phyloP scores from a whole-genome alignment of 2,888 invertebrate genomes.

The Lymantria monacha region DNA sequence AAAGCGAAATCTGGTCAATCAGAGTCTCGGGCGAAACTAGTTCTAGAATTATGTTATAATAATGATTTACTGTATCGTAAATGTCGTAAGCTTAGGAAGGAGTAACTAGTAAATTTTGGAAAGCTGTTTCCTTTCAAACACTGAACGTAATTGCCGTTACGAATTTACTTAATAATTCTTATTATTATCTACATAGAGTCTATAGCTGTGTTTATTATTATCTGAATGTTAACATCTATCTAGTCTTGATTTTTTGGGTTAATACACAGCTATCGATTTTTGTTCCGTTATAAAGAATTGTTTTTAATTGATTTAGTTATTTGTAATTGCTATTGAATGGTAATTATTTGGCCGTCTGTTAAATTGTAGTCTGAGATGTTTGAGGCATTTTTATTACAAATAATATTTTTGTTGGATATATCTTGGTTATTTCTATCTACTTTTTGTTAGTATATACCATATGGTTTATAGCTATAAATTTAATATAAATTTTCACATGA shows the following conservation, averaged over 20 bases:
- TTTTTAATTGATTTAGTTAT: constrained; percentile 8
- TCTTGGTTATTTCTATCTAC: constrained; percentile 7
- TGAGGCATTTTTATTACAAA: no score
- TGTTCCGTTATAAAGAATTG: constrained; percentile 35
- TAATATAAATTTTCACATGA: no score
- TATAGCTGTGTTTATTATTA: neutral
- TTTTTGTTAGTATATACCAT: neutral
- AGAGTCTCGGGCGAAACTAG: constrained; percentile 29
- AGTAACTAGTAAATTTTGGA: constrained; percentile 48
- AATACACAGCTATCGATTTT: constrained; percentile 50
- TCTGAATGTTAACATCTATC: neutral
- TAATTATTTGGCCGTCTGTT: neutral
- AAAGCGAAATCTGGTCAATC: constrained; percentile 38
- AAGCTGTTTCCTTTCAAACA: constrained; percentile 38
- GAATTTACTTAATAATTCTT: constrained; percentile 11
- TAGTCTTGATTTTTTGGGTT: constrained; percentile 21
- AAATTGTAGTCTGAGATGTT: no score
- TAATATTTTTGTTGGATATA: neutral
- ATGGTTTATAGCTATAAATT: no score
- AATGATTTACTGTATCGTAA: constrained; percentile 29
- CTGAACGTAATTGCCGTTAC: constrained; percentile 13
- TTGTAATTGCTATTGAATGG: neutral
- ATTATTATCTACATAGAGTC: constrained; percentile 8
- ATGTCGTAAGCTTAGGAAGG: constrained; percentile 33
- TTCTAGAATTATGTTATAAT: constrained; percentile 30